Base-by-base conservation (phyloP, 2,797 vertebrate species). In the Fistularia commersonii region DNA sequence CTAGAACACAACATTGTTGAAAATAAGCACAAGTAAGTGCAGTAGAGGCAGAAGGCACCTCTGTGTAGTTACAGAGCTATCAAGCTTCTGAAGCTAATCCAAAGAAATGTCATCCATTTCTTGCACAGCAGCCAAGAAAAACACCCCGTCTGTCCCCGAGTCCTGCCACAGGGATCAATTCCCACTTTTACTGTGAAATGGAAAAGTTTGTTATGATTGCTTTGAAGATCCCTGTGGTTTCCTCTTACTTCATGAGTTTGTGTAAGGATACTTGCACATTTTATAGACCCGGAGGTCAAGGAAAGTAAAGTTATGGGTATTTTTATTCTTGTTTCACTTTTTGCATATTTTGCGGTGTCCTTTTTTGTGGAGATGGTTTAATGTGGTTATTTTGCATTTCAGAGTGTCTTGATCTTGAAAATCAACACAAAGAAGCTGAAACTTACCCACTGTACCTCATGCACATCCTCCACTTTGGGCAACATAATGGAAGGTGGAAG, bases 401-500 rank as follows among this genome's bases (percentile, higher is more conserved):
- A 23, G 23, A 23, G 23, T 23, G 23, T 4, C 23, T 23, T 23
- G 23, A 23, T 23, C 23, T 23, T 23, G 23, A 23, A 23, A 23
- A 23, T 2, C 23, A 23, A 32, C 8, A 31, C 5, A 43, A 6
- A 12, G 5, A 51, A n/a, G 1, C 14, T 0, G 5, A 23, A 6
- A 41, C 77, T 92, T 72, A 98, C 97, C 97, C 97, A 99, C 52
- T 82, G 90, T 60, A 97, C 90, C 64, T 99, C 95, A 51, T 92
- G 88, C 0, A 74, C 80, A 55, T 90, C 85, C 82, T 99, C 95
- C 74, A 98, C 93, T 76, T 99, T 99, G n/a, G 96, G 97, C 62
- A 99, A 76, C 96, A 99, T 97, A 61, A 99, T 79, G 68, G 95
- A 95, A 7, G 95, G 90, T 74, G 97, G 97, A 35, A 97, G 92